A percentile compares a stretch with the other conserved stretches of the same genome.
Conservation (phyloP, 2,797 vertebrate species). For the Sebastes goodei region DNA sequence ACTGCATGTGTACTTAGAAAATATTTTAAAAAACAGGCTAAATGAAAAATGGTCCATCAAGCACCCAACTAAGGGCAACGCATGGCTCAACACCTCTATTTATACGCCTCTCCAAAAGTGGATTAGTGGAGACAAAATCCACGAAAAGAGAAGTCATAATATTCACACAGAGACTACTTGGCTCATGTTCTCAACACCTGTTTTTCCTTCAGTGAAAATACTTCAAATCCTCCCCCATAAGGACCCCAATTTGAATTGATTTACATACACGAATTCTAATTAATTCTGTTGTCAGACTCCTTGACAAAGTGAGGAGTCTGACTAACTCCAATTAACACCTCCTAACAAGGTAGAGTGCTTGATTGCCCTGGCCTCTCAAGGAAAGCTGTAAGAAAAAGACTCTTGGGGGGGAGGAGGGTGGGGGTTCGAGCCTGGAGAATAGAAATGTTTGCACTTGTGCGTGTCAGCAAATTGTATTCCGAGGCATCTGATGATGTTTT, state of each 20-base stretch:
- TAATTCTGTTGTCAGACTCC: slow-evolving; percentile 89
- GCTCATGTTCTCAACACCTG: slow-evolving; percentile 73
- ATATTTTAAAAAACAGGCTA: slow-evolving; percentile 32
- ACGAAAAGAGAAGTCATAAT: slow-evolving; percentile 74
- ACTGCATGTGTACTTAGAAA: slow-evolving; percentile 38
- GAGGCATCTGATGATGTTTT: slow-evolving; percentile 62
- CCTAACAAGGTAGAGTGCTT: slow-evolving; percentile 94
- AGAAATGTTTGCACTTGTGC: slow-evolving; percentile 85
- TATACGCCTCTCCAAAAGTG: slow-evolving; percentile 65
- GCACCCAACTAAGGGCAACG: slow-evolving; percentile 48
- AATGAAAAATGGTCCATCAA: slow-evolving; percentile 48
- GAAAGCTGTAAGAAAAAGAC: slow-evolving; percentile 89
- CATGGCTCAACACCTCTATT: slow-evolving; percentile 70
- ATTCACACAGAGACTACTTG: slow-evolving; percentile 67
- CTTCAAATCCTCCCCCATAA: slow-evolving; percentile 63
- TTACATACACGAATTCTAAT: slow-evolving; percentile 85
- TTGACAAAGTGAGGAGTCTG: slow-evolving; percentile 94
- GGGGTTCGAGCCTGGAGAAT: slow-evolving; percentile 65
- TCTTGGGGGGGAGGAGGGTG: slow-evolving; percentile 56
- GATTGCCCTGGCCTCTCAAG: slow-evolving; percentile 86
- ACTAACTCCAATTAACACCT: slow-evolving; percentile 99
- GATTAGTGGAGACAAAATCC: slow-evolving; percentile 62
- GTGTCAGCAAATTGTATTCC: slow-evolving; percentile 71
- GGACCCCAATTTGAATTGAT: slow-evolving; percentile 81
- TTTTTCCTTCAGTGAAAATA: slow-evolving; percentile 70